Base-by-base conservation (phyloP, 2,113 vertebrate species). In the Xiphophorus maculatus region DNA sequence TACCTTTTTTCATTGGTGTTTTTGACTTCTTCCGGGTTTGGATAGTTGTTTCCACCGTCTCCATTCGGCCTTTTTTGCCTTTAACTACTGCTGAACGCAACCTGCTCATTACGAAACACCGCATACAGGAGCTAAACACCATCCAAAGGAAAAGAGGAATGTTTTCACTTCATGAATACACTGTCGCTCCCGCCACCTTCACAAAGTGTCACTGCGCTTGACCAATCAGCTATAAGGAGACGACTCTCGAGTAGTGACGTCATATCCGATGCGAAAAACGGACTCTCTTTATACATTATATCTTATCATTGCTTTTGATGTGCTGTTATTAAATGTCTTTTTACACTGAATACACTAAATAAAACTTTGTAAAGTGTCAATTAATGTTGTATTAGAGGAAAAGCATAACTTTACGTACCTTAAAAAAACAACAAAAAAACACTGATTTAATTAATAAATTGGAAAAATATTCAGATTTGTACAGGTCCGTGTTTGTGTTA, bases 1-100 rank as follows among this genome's bases (percentile, higher is more conserved):
- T 2, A 92, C 92, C 93, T 82, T 90, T 60, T 89, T 91, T 89
- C 35, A 82, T 77, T 3, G 66, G 29, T 3, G 61, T 28, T 35
- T 86, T 87, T 58, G 67, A 29, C 68, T 66, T 92, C 71, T 89
- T 94, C 68, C 80, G 77, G 42, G 58, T 76, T 33, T 83, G 5
- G 67, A 75, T 81, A 0, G n/a, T 17, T 1, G 63, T 70, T 69
- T 83, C 82, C 42, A 12, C 54, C 27, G 62, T 13, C 60, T 84
- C 71, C 54, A 40, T 9, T 42, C 48, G 73, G 0, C 15, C 66
- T 79, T 35, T 85, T 62, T 87, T 88, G 0, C 77, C 60, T 69
- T 63, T 84, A 0, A 25, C 17, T 69, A 74, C 74, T 7, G 71
- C 76, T 69, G 76, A 82, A 0, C 80, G 81, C 19, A 90, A 66